Conservation (phyloP, 1,140 invertebrate species). For the Cyphomyrmex costatus region DNA sequence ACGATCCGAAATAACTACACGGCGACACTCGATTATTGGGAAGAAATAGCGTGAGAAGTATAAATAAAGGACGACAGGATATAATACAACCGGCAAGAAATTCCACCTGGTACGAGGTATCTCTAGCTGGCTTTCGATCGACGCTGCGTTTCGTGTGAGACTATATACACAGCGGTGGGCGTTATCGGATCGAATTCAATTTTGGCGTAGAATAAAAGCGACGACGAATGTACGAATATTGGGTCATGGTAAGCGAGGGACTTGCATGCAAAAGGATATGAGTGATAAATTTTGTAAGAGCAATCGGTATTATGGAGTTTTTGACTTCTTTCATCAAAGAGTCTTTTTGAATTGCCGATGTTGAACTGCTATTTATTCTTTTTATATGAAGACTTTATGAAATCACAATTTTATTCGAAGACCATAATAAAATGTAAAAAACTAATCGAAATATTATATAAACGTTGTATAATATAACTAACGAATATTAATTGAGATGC, state of each 20-base stretch:
- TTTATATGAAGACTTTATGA: not conserved
- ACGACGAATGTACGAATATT: slow-evolving; percentile 52
- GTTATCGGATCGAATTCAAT: slow-evolving; percentile 61
- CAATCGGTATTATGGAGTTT: not conserved
- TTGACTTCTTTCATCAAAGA: not conserved
- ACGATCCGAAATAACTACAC: slow-evolving; percentile 43
- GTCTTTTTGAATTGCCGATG: not conserved
- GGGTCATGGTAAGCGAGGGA: slow-evolving; percentile 44
- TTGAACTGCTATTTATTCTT: not conserved
- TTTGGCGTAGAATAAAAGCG: slow-evolving; percentile 50
- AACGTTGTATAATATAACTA: not conserved
- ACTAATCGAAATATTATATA: not conserved
- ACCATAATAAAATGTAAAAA: not conserved
- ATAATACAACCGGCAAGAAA: slow-evolving; percentile 47
- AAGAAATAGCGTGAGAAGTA: slow-evolving; percentile 60
- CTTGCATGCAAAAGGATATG: slow-evolving; percentile 28
- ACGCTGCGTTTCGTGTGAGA: slow-evolving; percentile 33
- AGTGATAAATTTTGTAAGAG: slow-evolving; percentile 14
- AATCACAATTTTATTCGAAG: not conserved
- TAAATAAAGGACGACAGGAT: slow-evolving; percentile 42
- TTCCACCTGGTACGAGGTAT: slow-evolving; percentile 58
- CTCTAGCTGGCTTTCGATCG: slow-evolving; percentile 62
- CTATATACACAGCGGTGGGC: slow-evolving; percentile 30
- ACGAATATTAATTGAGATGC: slow-evolving; percentile 15
- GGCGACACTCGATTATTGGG: slow-evolving; percentile 69